Percentiles rank a stretch among this genome's conserved stretches.
Evolutionary conservation across 2,113 vertebrate genomes (phyloP).

Genomic region (Gnathonemus echidnorhynchus): DNA sequence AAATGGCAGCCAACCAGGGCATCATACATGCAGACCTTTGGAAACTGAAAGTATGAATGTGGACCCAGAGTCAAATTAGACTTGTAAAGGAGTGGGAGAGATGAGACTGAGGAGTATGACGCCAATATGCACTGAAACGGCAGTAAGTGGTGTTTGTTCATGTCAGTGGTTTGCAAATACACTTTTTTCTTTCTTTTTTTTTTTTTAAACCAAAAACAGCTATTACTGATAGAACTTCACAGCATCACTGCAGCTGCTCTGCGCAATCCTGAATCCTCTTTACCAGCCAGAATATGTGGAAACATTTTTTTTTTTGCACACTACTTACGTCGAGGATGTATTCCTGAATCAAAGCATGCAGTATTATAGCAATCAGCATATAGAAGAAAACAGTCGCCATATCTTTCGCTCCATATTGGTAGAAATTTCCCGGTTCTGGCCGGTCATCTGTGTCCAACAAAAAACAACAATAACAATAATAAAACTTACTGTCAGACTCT

Average conservation of each 20-base stretch:
- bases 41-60: neutral
- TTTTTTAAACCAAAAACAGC: neutral
- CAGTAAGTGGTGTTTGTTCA: neutral
- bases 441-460: conserved; percentile 51
- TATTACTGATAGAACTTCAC: neutral
- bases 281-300: neutral
- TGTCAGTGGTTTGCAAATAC: neutral
- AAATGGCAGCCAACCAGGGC: neutral
- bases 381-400: conserved; percentile 74
- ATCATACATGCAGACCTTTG: neutral
- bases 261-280: neutral
- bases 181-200: neutral
- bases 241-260: neutral
- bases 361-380: conserved; percentile 69
- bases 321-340: conserved; percentile 58
- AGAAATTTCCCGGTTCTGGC: conserved; percentile 59
- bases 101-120: neutral
- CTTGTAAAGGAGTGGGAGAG: neutral
- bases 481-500: neutral
- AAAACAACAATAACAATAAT: neutral
- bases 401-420: conserved; percentile 71
- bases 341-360: conserved; percentile 76
- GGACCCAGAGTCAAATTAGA: neutral
- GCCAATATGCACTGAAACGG: neutral
- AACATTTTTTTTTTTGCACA: neutral